These are phyloP conservation scores for Glareola pratincola DNA, from an alignment of 2,113 vertebrate species.

Conservation along the genomic window DNA sequence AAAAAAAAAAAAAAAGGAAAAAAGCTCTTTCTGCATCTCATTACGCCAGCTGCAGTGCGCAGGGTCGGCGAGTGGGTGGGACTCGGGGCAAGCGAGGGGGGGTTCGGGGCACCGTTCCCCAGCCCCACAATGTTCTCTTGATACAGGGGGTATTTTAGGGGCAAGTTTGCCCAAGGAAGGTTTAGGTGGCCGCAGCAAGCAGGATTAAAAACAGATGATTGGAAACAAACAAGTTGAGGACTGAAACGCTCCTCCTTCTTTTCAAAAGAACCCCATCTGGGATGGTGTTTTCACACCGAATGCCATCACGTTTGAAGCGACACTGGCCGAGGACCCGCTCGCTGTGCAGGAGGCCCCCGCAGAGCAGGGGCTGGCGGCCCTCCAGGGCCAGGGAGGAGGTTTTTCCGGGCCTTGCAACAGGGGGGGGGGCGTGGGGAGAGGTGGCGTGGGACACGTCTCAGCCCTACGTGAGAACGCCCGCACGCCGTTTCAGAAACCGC, in stretches of 20 bases:
- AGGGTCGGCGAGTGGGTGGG: neutral
- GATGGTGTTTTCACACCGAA: neutral
- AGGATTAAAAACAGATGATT: neutral
- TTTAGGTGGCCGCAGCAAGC: neutral
- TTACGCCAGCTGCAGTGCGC: neutral
- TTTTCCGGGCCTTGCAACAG: neutral
- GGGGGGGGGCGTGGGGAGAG: neutral
- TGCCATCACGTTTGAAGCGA: neutral
- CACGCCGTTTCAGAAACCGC: fast-evolving
- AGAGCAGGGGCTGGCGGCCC: neutral
- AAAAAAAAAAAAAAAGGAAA: neutral
- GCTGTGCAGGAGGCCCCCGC: neutral
- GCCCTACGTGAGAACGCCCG: neutral
- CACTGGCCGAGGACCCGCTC: neutral
- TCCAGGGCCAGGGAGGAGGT: neutral
- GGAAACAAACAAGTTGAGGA: neutral
- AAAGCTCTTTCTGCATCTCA: neutral
- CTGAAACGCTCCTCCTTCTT: neutral
- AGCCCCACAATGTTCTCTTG: neutral
- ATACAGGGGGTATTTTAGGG: neutral
- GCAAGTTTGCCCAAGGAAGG: neutral
- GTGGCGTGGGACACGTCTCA: neutral
- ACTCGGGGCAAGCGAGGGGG: fast-evolving
- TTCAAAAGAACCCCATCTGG: neutral
- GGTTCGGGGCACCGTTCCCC: fast-evolving